Percentiles rank a stretch among this genome's conserved stretches.
These are phyloP conservation scores for Gymnogyps californianus DNA, from an alignment of 2,113 vertebrate genomes.

Conservation along the genomic window DNA sequence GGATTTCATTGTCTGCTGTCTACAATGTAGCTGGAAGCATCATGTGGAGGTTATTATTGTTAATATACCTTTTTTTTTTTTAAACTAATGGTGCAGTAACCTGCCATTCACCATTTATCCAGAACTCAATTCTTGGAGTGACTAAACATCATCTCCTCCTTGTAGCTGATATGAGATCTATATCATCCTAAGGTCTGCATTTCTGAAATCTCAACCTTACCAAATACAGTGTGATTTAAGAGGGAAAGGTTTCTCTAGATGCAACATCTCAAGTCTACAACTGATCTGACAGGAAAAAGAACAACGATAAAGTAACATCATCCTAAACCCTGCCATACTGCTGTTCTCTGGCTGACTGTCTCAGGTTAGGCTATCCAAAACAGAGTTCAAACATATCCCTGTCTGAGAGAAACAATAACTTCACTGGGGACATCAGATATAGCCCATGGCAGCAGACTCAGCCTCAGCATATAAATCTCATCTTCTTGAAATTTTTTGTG, in stretches of 20 bases:
- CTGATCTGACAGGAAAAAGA: not conserved
- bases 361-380: not conserved
- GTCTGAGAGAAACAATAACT: not conserved
- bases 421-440: no score
- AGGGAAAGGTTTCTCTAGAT: not conserved
- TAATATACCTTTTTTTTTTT: not conserved
- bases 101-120: not conserved
- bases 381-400: not conserved
- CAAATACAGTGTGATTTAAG: not conserved
- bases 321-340: not conserved
- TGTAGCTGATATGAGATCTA: not conserved
- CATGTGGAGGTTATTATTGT: not conserved
- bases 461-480: not conserved
- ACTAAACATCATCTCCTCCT: not conserved
- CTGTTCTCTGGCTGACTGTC: not conserved
- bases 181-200: not conserved
- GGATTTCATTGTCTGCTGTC: not conserved
- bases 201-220: not conserved
- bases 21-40: not conserved
- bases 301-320: accelerated
- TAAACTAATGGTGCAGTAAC: not conserved
- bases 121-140: not conserved
- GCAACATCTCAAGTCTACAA: not conserved
- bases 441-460: not conserved
- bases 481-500: not conserved